Conservation (phyloP, 2,888 invertebrate species). For the Teleogryllus oceanicus region DNA sequence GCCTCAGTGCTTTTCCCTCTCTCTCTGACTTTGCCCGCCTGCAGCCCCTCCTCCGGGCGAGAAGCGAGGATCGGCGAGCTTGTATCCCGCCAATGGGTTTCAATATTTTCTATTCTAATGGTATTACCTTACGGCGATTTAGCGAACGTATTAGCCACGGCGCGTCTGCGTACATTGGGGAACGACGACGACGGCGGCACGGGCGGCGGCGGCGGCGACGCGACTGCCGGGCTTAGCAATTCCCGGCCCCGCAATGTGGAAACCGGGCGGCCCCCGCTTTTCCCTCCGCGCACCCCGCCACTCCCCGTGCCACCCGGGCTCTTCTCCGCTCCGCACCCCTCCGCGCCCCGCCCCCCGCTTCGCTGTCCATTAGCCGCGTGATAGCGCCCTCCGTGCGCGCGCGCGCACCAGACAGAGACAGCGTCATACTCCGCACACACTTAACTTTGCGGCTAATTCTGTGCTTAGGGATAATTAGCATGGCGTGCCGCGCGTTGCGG, state of each 20-base stretch:
- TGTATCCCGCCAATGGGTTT: too few species aligned
- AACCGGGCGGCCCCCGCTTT: not conserved
- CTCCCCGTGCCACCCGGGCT: not conserved
- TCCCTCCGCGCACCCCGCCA: not conserved
- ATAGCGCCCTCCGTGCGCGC: not conserved
- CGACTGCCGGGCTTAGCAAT: not conserved
- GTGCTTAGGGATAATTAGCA: conserved; percentile 18
- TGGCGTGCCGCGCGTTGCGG: not conserved
- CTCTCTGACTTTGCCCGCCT: not conserved
- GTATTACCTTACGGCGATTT: too few species aligned
- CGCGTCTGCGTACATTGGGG: not conserved
- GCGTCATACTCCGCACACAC: conserved; percentile 7
- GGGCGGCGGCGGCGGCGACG: not conserved
- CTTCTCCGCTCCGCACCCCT: not conserved
- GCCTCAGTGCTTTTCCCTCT: not conserved
- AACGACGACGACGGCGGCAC: not conserved
- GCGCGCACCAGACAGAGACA: not conserved
- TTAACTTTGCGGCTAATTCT: conserved; percentile 18
- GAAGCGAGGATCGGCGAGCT: too few species aligned
- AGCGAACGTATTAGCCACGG: not conserved
- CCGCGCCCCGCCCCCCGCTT: not conserved
- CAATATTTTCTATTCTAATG: too few species aligned
- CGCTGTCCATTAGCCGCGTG: conserved; percentile 3
- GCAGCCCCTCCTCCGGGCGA: not conserved
- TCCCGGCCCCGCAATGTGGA: not conserved